Evolutionary conservation across 2,888 invertebrate genomes (phyloP), one percentile per base, ranked within the genome.

Genomic region (Busseola fusca): DNA sequence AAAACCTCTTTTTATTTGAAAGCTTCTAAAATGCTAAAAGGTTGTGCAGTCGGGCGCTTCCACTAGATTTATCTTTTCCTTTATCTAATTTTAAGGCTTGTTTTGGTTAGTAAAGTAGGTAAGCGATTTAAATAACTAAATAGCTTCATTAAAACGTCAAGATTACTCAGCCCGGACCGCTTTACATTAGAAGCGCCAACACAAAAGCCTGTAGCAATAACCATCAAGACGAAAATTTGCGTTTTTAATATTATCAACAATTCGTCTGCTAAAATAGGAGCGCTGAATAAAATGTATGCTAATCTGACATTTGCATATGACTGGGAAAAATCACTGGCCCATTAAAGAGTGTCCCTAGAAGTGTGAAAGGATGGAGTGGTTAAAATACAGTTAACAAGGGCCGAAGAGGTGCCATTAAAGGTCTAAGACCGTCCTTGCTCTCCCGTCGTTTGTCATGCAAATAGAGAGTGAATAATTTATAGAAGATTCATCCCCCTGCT

Each of bases 391-490:
- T 87, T 88, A 91, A 90, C 87, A 88, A 87, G 87, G 88, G 83
- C 88, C 86, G 83, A 89, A 90, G 90, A 91, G 89, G 89, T 88
- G 86, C 91, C 91, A 92, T 93, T 92, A 92, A 89, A 91, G 91
- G 91, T 92, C 92, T 93, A 85, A 93, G 91, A 92, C 91, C 93
- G 92, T 90, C 89, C 86, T 87, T 89, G 89, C 91, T 91, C 87
- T 86, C 81, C 78, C 85, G 87, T 92, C 94, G 93, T 94, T 94
- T 94, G 92, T 94, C 93, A 94, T 94, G 94, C 92, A 94, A 95
- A 94, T 94, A 93, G 90, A 90, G 90, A 93, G 90, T 93, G 94
- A 94, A 95, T 94, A 94, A 94, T 94, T 94, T 93, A 94, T 93
- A 87, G 90, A 89, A 90, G 90, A 92, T 91, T 91, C 91, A 91